These are phyloP conservation scores for Lepas anatifera DNA, from an alignment of 2,888 invertebrate genomes.

Conservation along the genomic window DNA sequence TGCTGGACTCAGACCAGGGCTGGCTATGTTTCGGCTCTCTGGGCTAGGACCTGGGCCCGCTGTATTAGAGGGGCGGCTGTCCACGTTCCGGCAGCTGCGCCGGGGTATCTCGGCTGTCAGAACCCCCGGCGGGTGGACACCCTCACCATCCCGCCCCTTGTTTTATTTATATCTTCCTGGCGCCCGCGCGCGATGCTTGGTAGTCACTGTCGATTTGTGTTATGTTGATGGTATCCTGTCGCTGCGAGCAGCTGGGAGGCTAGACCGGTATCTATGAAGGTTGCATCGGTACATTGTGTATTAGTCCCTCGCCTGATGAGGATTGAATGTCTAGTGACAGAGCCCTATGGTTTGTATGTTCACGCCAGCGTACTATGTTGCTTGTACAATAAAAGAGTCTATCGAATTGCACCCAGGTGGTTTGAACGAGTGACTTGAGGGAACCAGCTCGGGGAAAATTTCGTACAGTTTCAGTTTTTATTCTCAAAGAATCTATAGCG, in stretches of 20 bases:
- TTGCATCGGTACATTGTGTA: background rate
- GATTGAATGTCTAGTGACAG: background rate
- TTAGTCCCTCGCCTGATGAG: no score
- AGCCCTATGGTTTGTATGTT: background rate
- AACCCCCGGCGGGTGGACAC: background rate
- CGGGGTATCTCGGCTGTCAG: no score
- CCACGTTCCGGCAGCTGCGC: no score
- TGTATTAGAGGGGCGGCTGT: no score
- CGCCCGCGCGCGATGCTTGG: background rate
- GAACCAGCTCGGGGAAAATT: no score
- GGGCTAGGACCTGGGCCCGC: no score
- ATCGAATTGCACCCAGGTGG: background rate
- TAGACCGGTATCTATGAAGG: no score
- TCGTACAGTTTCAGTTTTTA: no score
- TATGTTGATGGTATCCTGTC: background rate
- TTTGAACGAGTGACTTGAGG: no score
- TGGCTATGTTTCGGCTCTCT: no score
- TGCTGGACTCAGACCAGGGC: no score
- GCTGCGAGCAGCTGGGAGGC: background rate
- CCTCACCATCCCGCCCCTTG: background rate
- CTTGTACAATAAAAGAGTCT: slow-evolving; percentile 11
- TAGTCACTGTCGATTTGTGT: background rate
- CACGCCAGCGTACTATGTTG: slow-evolving; percentile 1
- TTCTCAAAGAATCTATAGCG: no score
- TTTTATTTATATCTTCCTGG: background rate